Evolutionary conservation across 2,888 invertebrate genomes (phyloP).

Genomic region (Lycia hirtaria): DNA sequence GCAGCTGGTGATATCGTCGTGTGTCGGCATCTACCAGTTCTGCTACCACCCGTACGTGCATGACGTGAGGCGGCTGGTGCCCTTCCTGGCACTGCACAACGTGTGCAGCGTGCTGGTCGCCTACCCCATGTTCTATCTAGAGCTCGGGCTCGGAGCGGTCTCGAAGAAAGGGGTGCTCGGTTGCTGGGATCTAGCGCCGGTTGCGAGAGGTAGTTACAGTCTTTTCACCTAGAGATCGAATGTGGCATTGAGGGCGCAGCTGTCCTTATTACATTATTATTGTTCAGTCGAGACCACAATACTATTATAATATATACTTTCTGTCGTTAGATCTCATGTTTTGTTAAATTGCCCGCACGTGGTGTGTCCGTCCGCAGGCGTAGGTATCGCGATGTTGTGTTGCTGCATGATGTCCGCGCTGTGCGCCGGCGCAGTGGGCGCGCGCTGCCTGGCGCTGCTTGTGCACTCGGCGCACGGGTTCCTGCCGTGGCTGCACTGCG

Average conservation of each 20-base stretch:
- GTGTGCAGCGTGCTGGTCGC: constrained; percentile 71
- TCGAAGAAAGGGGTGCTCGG: constrained; percentile 73
- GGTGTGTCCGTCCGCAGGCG: constrained; percentile 51
- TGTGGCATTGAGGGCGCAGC: too few species aligned
- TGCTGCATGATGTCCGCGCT: constrained; percentile 65
- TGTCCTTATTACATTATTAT: too few species aligned
- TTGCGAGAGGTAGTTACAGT: constrained; percentile 64
- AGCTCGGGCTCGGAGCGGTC: constrained; percentile 71
- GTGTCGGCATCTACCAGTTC: constrained; percentile 71
- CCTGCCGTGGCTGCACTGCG: constrained; percentile 80
- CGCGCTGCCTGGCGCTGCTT: constrained; percentile 69
- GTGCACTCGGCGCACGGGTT: constrained; percentile 74
- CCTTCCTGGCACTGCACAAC: constrained; percentile 75
- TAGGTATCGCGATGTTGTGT: constrained; percentile 71
- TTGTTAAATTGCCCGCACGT: too few species aligned
- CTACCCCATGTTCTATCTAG: constrained; percentile 75
- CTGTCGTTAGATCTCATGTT: too few species aligned
- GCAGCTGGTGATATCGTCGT: constrained; percentile 71
- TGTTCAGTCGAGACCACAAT: too few species aligned
- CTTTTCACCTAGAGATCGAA: not conserved
- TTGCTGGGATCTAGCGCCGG: constrained; percentile 76
- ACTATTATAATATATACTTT: too few species aligned
- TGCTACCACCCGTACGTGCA: constrained; percentile 79
- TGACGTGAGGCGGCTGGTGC: constrained; percentile 63
- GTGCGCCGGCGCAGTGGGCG: constrained; percentile 62